Percentiles rank a stretch among this genome's conserved stretches.
phyloP scores from a whole-genome alignment of 2,113 vertebrate species.

The Odontophorus gujanensis region DNA sequence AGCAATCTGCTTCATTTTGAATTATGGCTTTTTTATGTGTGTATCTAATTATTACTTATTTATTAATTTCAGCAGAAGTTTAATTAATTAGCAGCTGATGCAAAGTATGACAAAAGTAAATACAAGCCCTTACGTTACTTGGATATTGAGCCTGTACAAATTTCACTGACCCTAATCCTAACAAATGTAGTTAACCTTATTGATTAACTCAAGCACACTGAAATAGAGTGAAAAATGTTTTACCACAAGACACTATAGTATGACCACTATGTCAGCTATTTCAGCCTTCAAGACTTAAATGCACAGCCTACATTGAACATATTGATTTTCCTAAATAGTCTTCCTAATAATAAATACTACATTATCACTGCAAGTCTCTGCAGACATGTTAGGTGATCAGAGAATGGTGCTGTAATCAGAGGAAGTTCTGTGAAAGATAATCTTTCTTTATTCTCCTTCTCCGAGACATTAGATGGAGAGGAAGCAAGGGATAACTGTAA shows the following conservation, averaged over 20 bases:
- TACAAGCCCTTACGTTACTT: slow-evolving; percentile 66
- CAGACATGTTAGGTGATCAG: slow-evolving; percentile 80
- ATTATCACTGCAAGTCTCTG: slow-evolving; percentile 80
- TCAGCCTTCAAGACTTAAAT: slow-evolving; percentile 78
- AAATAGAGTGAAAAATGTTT: slow-evolving; percentile 84
- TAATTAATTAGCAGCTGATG: slow-evolving; percentile 80
- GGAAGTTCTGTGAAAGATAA: slow-evolving; percentile 83
- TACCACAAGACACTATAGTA: slow-evolving; percentile 78
- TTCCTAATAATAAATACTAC: slow-evolving; percentile 83
- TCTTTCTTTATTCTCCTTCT: slow-evolving; percentile 80
- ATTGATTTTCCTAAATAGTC: slow-evolving; percentile 83
- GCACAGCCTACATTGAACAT: slow-evolving; percentile 74
- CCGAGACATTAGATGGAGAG: slow-evolving; percentile 71
- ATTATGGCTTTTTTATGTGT: slow-evolving; percentile 75
- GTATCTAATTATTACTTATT: slow-evolving; percentile 81
- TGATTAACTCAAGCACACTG: slow-evolving; percentile 79
- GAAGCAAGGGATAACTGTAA: slow-evolving; percentile 72
- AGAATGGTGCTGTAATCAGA: slow-evolving; percentile 83
- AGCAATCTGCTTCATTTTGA: slow-evolving; percentile 78
- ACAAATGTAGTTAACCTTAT: slow-evolving; percentile 80
- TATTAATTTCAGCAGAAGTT: slow-evolving; percentile 78
- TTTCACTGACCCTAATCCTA: slow-evolving; percentile 75
- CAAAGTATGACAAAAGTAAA: slow-evolving; percentile 78
- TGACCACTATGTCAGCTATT: slow-evolving; percentile 79
- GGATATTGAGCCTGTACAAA: slow-evolving; percentile 66